Evolutionary conservation across 1,140 invertebrate species (phyloP).

Genomic region (Bombus vancouverensis): DNA sequence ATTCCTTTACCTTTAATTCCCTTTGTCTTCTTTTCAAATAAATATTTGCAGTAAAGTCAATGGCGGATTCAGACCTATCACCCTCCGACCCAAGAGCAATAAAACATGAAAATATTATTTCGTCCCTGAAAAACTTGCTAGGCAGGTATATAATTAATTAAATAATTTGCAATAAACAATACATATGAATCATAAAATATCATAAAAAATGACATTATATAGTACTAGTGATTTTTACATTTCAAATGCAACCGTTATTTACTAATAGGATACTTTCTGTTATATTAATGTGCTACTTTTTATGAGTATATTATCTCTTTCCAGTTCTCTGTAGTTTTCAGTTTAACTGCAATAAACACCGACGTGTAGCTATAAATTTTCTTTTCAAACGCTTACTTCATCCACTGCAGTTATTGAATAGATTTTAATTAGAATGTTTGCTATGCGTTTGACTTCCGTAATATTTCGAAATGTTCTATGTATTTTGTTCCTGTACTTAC

Average conservation of each 20-base stretch:
- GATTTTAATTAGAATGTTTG: neutral
- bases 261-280: too few relatives aligned
- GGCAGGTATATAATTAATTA: too few relatives aligned
- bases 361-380: neutral
- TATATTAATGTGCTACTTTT: neutral
- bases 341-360: too few relatives aligned
- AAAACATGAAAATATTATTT: too few relatives aligned
- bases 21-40: too few relatives aligned
- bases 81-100: too few relatives aligned
- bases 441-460: neutral
- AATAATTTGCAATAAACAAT: too few relatives aligned
- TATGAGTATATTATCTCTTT: too few relatives aligned
- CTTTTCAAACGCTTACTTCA: neutral
- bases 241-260: neutral
- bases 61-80: too few relatives aligned
- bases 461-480: neutral
- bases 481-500: neutral
- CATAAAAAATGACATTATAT: too few relatives aligned
- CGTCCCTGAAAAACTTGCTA: too few relatives aligned
- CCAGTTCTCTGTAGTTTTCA: neutral
- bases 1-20: neutral
- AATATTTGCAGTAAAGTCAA: neutral
- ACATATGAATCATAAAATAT: too few relatives aligned
- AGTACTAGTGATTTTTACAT: neutral
- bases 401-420: neutral